phyloP scores from a whole-genome alignment of 2,113 vertebrate genomes.

The Parotia lawesii region DNA sequence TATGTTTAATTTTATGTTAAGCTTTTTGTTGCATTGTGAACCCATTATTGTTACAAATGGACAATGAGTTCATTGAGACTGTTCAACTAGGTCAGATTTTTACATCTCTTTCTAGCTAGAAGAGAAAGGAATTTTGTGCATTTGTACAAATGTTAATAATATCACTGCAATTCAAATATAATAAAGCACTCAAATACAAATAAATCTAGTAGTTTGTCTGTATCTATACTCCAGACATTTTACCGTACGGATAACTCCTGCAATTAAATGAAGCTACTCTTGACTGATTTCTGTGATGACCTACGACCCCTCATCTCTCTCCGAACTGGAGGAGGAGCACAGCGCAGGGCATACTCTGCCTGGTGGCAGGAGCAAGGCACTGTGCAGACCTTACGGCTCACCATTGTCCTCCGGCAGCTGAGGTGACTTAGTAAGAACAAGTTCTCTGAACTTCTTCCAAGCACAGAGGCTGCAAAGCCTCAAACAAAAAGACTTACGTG shows the following conservation, averaged over 20 bases:
- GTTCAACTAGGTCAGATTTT: constrained; percentile 90
- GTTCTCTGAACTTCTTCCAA: background rate
- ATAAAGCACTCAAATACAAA: constrained; percentile 94
- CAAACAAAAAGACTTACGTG: background rate
- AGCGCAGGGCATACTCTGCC: background rate
- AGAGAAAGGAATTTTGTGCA: constrained; percentile 84
- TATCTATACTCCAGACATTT: background rate
- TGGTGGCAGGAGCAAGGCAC: background rate
- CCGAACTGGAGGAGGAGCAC: accelerated
- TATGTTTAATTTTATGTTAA: constrained; percentile 84
- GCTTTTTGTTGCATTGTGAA: constrained; percentile 85
- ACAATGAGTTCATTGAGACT: constrained; percentile 85
- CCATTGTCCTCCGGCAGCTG: accelerated
- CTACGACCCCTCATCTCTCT: background rate
- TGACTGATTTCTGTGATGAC: background rate
- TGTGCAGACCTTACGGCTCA: background rate
- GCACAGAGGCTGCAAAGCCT: background rate
- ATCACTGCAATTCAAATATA: constrained; percentile 95
- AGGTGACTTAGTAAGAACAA: background rate
- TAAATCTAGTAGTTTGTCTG: background rate
- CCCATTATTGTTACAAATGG: constrained; percentile 82
- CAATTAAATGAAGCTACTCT: background rate
- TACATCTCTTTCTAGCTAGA: constrained; percentile 85
- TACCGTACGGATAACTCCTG: accelerated
- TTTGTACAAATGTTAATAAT: constrained; percentile 98